phyloP scores from a whole-genome alignment of 2,888 invertebrate genomes.

The Osmoderma eremita region DNA sequence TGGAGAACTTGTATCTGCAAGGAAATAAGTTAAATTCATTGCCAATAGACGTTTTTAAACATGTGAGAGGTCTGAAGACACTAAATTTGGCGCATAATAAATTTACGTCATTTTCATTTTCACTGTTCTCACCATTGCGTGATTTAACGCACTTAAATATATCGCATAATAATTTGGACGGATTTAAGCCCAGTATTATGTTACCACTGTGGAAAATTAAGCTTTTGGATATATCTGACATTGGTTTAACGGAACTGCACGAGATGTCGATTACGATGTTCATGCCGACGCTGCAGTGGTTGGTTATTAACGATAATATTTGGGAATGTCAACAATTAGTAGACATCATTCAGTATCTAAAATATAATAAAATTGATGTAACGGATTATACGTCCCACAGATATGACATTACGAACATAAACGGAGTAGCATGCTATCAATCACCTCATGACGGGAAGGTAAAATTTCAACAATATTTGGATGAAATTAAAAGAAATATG shows the following conservation, averaged over 20 bases:
- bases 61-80: conserved; percentile 50
- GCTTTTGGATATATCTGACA: conserved; percentile 57
- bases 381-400: conserved; percentile 51
- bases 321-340: conserved; percentile 55
- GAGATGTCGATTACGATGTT: conserved; percentile 52
- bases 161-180: conserved; percentile 54
- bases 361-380: conserved; percentile 51
- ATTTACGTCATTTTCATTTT: conserved; percentile 53
- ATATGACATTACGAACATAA: conserved; percentile 57
- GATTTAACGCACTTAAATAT: conserved; percentile 54
- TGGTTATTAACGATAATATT: conserved; percentile 58
- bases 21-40: conserved; percentile 56
- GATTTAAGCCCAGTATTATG: conserved; percentile 54
- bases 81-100: conserved; percentile 57
- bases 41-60: conserved; percentile 57
- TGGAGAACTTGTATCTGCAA: conserved; percentile 57
- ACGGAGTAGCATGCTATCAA: conserved; percentile 57
- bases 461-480: conserved; percentile 49
- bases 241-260: conserved; percentile 57
- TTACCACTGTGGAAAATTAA: conserved; percentile 53
- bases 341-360: conserved; percentile 55
- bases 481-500: no score
- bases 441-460: conserved; percentile 46
- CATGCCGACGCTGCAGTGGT: conserved; percentile 53
- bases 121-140: conserved; percentile 57